Evolutionary conservation across 2,888 invertebrate genomes (phyloP).

Genomic region (Cacoxenus indagator): DNA sequence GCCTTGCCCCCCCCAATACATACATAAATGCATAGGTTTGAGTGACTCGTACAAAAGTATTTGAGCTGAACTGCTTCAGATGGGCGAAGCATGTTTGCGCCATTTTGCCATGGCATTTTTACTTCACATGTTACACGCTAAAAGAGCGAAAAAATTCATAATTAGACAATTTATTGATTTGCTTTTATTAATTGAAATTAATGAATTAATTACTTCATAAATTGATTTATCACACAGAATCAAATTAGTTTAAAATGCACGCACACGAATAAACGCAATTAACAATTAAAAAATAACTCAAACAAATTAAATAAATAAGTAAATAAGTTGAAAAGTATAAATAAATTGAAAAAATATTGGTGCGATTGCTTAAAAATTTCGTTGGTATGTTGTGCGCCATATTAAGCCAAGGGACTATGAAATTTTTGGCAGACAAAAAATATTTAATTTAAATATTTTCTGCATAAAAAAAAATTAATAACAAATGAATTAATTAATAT

Average conservation of each 20-base stretch:
- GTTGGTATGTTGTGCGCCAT: too few relatives aligned
- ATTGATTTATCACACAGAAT: conserved; percentile 17
- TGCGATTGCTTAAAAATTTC: too few relatives aligned
- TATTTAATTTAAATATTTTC: too few relatives aligned
- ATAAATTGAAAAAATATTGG: too few relatives aligned
- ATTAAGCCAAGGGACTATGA: too few relatives aligned
- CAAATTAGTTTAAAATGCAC: conserved; percentile 9
- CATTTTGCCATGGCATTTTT: neutral
- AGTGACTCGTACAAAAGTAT: neutral
- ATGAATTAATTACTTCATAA: neutral
- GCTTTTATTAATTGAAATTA: neutral
- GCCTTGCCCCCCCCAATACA: neutral
- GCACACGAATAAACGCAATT: neutral
- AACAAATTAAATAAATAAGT: too few relatives aligned
- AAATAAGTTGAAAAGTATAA: too few relatives aligned
- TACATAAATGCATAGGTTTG: too few relatives aligned
- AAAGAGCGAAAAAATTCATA: neutral
- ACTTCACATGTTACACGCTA: neutral
- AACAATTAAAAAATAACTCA: conserved; percentile 2
- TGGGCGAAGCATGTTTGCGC: neutral
- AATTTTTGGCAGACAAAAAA: too few relatives aligned
- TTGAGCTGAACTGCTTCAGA: neutral
- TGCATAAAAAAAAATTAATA: too few relatives aligned
- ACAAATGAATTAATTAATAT: too few relatives aligned
- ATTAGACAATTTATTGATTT: neutral